These are phyloP conservation scores for Morpho achilles DNA, from an alignment of 2,888 invertebrate genomes.

Conservation along the genomic window DNA sequence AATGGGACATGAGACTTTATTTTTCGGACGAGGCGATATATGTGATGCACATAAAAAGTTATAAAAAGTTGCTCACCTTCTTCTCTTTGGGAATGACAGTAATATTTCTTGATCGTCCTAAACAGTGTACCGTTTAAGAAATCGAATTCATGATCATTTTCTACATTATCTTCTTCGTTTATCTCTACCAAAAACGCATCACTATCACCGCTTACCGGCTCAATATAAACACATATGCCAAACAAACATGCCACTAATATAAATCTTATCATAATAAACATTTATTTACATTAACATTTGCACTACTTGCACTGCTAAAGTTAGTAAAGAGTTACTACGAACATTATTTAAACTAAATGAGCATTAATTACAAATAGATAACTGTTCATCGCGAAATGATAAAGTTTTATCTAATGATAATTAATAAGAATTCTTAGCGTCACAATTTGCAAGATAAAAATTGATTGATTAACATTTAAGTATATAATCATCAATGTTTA, in stretches of 20 bases:
- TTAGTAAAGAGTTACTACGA: background rate
- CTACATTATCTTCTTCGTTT: slow-evolving; percentile 6
- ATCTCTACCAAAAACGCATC: slow-evolving; percentile 8
- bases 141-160: background rate
- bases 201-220: slow-evolving; percentile 3
- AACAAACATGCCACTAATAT: slow-evolving; percentile 16
- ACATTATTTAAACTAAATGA: slow-evolving; percentile 9
- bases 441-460: slow-evolving; percentile 1
- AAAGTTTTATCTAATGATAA: slow-evolving; percentile 15
- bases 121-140: slow-evolving; percentile 34
- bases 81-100: slow-evolving; percentile 32
- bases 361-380: slow-evolving; percentile 8
- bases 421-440: slow-evolving; percentile 7
- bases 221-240: slow-evolving; percentile 13
- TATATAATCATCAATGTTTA: no score
- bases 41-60: no score
- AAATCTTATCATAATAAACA: slow-evolving; percentile 24
- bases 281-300: background rate
- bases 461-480: background rate
- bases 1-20: no score
- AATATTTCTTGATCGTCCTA: slow-evolving; percentile 42
- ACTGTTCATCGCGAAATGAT: slow-evolving; percentile 7
- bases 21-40: no score
- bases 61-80: slow-evolving; percentile 31
- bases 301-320: background rate